A percentile compares a stretch with the other conserved stretches of the same genome.
Conservation (phyloP, 2,113 vertebrate genomes). For the Parotia lawesii region DNA sequence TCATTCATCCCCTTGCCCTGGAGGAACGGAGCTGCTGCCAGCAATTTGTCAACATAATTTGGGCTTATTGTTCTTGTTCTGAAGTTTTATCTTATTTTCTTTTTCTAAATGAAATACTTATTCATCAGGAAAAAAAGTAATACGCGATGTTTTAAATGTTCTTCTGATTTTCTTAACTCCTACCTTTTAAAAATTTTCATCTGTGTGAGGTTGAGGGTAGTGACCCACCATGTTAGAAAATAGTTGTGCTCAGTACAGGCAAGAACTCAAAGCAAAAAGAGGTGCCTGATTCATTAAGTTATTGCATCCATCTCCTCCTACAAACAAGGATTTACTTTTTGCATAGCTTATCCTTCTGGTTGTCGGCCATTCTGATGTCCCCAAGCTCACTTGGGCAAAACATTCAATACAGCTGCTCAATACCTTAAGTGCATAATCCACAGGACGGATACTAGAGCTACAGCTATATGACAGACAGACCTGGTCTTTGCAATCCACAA, state of each 20-base stretch:
- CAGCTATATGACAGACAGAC: neutral
- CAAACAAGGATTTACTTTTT: neutral
- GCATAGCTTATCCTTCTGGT: neutral
- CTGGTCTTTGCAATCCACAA: neutral
- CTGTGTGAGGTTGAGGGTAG: neutral
- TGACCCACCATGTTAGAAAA: neutral
- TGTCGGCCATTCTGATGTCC: neutral
- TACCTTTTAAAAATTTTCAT: neutral
- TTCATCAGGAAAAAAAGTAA: neutral
- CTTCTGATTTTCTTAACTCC: neutral
- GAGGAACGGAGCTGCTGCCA: slow-evolving; percentile 26
- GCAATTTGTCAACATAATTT: slow-evolving; percentile 52
- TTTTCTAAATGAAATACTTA: slow-evolving; percentile 50
- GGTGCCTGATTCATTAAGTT: neutral
- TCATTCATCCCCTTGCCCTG: slow-evolving; percentile 2
- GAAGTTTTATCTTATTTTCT: slow-evolving; percentile 47
- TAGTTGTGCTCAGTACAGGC: neutral
- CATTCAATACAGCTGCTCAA: neutral
- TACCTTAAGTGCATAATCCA: neutral
- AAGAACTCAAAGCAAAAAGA: neutral
- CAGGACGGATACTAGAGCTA: neutral
- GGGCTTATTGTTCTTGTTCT: slow-evolving; percentile 29
- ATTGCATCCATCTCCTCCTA: neutral
- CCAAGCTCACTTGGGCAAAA: neutral
- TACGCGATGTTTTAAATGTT: neutral